These are phyloP conservation scores for Crenuchus spilurus DNA, from an alignment of 2,797 vertebrate genomes.

Conservation along the genomic window DNA sequence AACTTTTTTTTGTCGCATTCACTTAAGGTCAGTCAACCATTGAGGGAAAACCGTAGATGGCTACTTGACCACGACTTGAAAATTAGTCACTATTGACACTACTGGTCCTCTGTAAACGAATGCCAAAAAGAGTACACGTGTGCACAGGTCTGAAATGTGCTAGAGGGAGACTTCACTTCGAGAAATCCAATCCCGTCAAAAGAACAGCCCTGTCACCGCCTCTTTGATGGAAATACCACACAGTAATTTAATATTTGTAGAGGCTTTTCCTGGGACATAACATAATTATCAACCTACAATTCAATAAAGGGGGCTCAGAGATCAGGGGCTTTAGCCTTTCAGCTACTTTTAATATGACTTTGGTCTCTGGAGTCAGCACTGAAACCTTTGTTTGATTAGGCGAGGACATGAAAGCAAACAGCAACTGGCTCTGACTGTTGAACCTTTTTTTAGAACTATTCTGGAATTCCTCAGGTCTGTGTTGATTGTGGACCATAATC, in stretches of 20 bases:
- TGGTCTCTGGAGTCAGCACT: slow-evolving; percentile 34
- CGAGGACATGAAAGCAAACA: not conserved
- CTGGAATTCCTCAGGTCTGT: not conserved
- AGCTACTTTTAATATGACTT: slow-evolving; percentile 60
- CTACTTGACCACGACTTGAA: not conserved
- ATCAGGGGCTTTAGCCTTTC: slow-evolving; percentile 59
- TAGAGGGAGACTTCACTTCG: slow-evolving; percentile 45
- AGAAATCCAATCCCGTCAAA: slow-evolving; percentile 53
- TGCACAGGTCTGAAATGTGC: slow-evolving; percentile 39
- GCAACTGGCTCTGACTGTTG: not conserved
- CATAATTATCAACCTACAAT: slow-evolving; percentile 58
- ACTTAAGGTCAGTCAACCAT: not conserved
- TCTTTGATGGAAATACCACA: slow-evolving; percentile 63
- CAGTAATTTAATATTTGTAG: slow-evolving; percentile 64
- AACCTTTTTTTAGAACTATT: not conserved
- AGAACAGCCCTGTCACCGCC: slow-evolving; percentile 57
- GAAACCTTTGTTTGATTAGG: slow-evolving; percentile 46
- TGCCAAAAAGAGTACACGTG: not conserved
- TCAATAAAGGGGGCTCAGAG: slow-evolving; percentile 55
- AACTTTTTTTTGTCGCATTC: not conserved
- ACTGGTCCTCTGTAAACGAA: not conserved
- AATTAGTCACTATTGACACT: not conserved
- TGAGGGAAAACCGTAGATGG: not conserved
- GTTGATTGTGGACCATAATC: not conserved
- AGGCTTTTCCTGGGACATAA: slow-evolving; percentile 59